These are phyloP conservation scores for Nasonia giraulti DNA, from an alignment of 1,140 invertebrate genomes.

Conservation along the genomic window DNA sequence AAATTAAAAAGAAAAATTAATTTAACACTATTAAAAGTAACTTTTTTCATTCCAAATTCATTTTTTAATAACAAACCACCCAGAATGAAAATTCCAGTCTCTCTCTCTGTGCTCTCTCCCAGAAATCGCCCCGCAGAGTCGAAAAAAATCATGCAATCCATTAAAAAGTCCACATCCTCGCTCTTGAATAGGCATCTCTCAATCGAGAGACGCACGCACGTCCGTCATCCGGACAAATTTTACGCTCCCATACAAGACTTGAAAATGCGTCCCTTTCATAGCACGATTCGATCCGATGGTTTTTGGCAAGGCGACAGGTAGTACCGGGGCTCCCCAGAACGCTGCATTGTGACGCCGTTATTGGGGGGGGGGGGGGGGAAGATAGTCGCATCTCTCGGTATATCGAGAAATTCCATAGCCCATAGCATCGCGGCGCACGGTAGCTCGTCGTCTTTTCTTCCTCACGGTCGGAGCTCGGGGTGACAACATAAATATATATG, in stretches of 20 bases:
- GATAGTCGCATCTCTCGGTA: conserved; percentile 63
- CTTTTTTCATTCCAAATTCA: too few relatives aligned
- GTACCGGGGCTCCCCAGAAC: conserved; percentile 50
- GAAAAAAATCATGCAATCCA: neutral
- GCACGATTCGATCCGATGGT: conserved; percentile 68
- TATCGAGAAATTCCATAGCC: conserved; percentile 56
- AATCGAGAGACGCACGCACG: neutral
- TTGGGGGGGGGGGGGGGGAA: conserved; percentile 55
- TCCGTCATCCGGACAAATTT: conserved; percentile 19
- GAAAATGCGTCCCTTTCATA: conserved; percentile 56
- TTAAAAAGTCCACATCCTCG: neutral
- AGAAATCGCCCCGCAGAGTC: neutral
- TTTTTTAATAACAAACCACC: too few relatives aligned
- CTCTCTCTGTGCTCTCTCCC: neutral
- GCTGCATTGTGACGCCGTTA: conserved; percentile 53
- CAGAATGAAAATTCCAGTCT: too few relatives aligned
- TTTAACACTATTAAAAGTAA: too few relatives aligned
- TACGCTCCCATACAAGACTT: conserved; percentile 27
- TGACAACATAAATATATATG: conserved; percentile 75
- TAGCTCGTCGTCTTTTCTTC: neutral
- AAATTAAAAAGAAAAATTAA: too few relatives aligned
- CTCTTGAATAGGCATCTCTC: conserved; percentile 2
- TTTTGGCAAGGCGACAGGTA: conserved; percentile 61
- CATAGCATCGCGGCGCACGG: too few relatives aligned
- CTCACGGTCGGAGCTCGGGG: conserved; percentile 55